These are phyloP conservation scores for Ophion costatus DNA, from an alignment of 2,888 invertebrate genomes.

Conservation along the genomic window DNA sequence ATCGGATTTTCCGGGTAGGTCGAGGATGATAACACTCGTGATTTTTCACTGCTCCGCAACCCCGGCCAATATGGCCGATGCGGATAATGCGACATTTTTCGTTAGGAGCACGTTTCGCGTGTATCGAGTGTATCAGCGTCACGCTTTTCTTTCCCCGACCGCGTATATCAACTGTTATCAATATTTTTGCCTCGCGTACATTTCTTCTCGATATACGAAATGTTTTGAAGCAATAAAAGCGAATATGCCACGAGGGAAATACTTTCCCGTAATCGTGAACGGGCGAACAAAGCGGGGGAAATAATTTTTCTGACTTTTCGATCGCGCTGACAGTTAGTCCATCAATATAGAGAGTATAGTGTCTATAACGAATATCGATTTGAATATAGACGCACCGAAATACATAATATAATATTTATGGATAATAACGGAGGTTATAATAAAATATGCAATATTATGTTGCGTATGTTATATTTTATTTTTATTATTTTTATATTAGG, in stretches of 20 bases:
- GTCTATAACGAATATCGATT: too few species aligned
- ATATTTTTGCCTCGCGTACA: not conserved
- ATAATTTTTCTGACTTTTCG: too few species aligned
- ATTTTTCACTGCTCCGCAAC: constrained; percentile 29
- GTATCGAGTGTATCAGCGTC: constrained; percentile 9
- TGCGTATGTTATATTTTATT: too few species aligned
- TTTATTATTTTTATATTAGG: too few species aligned
- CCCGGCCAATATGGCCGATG: not conserved
- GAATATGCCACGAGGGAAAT: too few species aligned
- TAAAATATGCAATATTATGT: too few species aligned
- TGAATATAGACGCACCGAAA: too few species aligned
- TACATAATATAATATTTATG: too few species aligned
- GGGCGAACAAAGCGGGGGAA: too few species aligned
- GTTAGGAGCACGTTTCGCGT: constrained; percentile 46
- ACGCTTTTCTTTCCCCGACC: not conserved
- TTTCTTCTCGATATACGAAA: not conserved
- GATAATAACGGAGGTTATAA: too few species aligned
- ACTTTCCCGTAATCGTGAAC: too few species aligned
- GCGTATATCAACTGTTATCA: constrained; percentile 5
- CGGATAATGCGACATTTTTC: constrained; percentile 42
- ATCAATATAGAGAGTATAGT: not conserved
- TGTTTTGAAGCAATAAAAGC: too few species aligned
- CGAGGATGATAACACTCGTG: constrained; percentile 3
- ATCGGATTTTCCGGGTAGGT: not conserved
- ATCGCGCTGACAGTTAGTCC: not conserved